phyloP scores from a whole-genome alignment of 2,113 vertebrate species.

The Sula dactylatra region DNA sequence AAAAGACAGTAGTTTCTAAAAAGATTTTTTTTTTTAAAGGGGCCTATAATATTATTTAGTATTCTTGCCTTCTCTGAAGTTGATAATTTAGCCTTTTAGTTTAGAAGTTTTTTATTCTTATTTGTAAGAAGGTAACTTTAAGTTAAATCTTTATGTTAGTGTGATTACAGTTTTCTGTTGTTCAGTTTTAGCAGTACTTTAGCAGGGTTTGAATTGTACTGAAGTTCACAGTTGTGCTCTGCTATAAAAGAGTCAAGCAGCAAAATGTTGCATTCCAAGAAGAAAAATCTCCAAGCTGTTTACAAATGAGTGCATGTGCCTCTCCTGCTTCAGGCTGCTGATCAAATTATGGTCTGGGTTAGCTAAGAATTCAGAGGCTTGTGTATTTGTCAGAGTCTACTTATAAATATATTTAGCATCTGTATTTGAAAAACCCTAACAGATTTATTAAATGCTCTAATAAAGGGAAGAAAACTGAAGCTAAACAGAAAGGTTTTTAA shows the following conservation, averaged over 20 bases:
- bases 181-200: neutral
- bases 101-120: neutral
- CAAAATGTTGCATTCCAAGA: neutral
- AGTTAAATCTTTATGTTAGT: neutral
- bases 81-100: neutral
- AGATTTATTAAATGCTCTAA: neutral
- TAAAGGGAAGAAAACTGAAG: neutral
- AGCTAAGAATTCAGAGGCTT: neutral
- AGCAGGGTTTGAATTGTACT: neutral
- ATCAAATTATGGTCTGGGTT: neutral
- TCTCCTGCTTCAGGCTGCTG: neutral
- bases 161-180: neutral
- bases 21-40: neutral
- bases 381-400: neutral
- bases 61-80: neutral
- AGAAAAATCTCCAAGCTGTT: neutral
- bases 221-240: neutral
- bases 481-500: neutral
- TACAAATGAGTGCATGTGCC: neutral
- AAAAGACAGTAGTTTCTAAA: neutral
- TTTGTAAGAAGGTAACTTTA: neutral
- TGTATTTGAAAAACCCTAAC: neutral
- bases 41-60: neutral
- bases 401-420: neutral
- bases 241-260: neutral